Base-by-base conservation (phyloP, 2,797 vertebrate species). In the Pangasius krempfi region DNA sequence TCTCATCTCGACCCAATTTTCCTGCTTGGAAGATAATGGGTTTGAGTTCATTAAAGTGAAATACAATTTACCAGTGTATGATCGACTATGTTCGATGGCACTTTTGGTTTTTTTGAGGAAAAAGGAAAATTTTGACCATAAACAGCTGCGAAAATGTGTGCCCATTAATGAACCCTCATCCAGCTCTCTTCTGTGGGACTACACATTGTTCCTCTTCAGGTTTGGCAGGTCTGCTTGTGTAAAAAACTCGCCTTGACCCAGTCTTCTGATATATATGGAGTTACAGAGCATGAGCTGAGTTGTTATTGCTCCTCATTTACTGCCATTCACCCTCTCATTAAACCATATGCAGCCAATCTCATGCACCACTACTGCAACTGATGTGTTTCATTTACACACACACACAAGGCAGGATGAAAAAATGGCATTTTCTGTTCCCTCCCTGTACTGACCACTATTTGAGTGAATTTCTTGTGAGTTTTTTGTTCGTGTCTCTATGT, bases 401-500 rank as follows among this genome's bases (percentile, higher is more conserved):
- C 44, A 75, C 72, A 75, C 40, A 76, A 73, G 33, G 9, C 14
- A 78, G 66, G 64, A 18, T 47, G 50, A 84, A 30, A n/a, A 22
- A 33, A 6, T 25, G 13, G 1, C 25, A 79, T 68, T 82, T 54
- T 84, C 75, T 54, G 9, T 62, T 56, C 47, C 70, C 52, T 62
- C 33, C 16, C 7, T 37, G 20, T 68, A 87, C 60, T 87, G 84
- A 56, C 78, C 52, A 54, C 44, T 68, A 73, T 89, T 73, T 72
- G 75, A 52, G 27, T 52, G 73, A 66, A 33, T 86, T 80, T 68
- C n/a, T 82, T 85, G 58, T 64, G 54, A 85, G 47, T 78, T 86
- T 73, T 83, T 60, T 75, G 70, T 82, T 82, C 44, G 30, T 78
- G 76, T 60, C 58, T 75, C 84, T 73, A 76, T 78, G 70, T 89